These are phyloP conservation scores for Enhydra lutris DNA, from an alignment of 2,113 vertebrate species.

Conservation along the genomic window DNA sequence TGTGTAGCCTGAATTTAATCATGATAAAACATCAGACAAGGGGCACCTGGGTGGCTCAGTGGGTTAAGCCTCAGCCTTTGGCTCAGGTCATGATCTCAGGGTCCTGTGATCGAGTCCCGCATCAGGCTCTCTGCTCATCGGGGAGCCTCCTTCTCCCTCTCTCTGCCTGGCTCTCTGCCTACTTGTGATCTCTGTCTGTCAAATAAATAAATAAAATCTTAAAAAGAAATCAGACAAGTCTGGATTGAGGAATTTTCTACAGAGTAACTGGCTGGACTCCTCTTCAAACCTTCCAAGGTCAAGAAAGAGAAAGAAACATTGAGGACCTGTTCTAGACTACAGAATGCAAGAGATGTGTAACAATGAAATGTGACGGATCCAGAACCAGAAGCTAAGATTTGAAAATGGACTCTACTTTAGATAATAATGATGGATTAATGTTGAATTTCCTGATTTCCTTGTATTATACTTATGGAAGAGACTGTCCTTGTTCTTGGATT, in stretches of 20 bases:
- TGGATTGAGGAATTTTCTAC: neutral
- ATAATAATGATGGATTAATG: neutral
- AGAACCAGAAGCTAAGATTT: neutral
- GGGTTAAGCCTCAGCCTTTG: no score
- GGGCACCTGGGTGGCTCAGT: no score
- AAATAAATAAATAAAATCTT: no score
- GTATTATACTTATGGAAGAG: neutral
- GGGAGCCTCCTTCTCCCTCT: no score
- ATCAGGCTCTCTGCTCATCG: no score
- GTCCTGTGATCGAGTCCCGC: no score
- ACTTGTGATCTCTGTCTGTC: no score
- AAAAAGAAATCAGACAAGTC: neutral
- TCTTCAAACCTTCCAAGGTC: neutral
- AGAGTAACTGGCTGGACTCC: neutral
- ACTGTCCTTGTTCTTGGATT: neutral
- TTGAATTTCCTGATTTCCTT: neutral
- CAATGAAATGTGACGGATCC: neutral
- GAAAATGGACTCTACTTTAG: neutral
- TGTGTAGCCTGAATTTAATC: neutral
- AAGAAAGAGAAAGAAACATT: neutral
- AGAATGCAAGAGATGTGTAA: neutral
- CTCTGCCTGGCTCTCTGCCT: no score
- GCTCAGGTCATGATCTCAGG: no score
- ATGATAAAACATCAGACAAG: neutral
- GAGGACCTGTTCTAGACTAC: neutral